A percentile compares a stretch with the other conserved stretches of the same genome.
Evolutionary conservation across 1,140 invertebrate species (phyloP).

Genomic region (Phymastichus coffea): DNA sequence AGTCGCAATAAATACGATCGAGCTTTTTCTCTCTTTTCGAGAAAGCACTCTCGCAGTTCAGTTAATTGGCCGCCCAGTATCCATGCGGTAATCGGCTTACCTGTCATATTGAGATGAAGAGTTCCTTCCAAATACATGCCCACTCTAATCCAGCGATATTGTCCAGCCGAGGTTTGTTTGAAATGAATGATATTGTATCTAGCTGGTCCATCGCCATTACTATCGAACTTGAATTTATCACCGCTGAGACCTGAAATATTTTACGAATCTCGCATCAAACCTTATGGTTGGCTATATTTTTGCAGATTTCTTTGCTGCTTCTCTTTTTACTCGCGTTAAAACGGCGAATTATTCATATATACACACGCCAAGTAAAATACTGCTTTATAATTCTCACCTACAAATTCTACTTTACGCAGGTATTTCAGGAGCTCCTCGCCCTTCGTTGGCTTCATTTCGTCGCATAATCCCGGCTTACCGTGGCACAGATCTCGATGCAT

Average conservation of each 20-base stretch:
- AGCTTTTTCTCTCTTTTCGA: background rate
- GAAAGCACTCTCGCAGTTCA: too few relatives aligned
- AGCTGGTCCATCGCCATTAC: constrained; percentile 87
- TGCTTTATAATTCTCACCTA: constrained; percentile 64
- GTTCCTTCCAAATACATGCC: constrained; percentile 80
- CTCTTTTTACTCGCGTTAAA: too few relatives aligned
- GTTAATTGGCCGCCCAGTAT: too few relatives aligned
- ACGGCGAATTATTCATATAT: too few relatives aligned
- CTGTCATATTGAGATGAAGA: constrained; percentile 76
- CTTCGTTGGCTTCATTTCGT: constrained; percentile 84
- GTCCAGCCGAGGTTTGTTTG: constrained; percentile 73
- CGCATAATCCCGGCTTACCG: constrained; percentile 73
- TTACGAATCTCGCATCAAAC: too few relatives aligned
- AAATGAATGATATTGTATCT: constrained; percentile 95
- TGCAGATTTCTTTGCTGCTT: too few relatives aligned
- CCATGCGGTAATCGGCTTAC: constrained; percentile 54
- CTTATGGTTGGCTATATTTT: too few relatives aligned
- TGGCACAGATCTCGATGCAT: constrained; percentile 83
- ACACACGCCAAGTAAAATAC: background rate
- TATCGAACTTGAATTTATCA: constrained; percentile 86
- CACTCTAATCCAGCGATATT: constrained; percentile 83
- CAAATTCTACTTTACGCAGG: constrained; percentile 79
- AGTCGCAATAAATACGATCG: too few relatives aligned
- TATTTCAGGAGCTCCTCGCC: constrained; percentile 81
- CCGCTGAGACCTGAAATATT: constrained; percentile 81